These are phyloP conservation scores for Zophobas morio DNA, from an alignment of 1,140 invertebrate genomes.

Conservation along the genomic window DNA sequence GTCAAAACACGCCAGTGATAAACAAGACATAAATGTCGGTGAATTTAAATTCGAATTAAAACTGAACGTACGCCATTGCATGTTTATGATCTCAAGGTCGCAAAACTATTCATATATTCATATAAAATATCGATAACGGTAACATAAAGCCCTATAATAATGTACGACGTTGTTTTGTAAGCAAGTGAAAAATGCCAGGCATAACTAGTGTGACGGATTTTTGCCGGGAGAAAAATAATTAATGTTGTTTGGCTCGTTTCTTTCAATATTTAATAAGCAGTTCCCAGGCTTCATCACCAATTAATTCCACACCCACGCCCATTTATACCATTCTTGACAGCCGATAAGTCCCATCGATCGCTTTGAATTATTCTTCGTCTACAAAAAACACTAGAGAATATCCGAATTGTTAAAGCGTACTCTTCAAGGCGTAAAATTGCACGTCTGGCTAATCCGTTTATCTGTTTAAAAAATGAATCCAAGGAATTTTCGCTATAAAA, in stretches of 20 bases:
- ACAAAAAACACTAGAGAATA: not conserved
- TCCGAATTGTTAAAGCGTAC: too few relatives aligned
- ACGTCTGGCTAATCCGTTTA: slow-evolving; percentile 6
- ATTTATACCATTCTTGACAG: not conserved
- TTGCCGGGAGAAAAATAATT: not conserved
- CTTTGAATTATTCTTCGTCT: not conserved
- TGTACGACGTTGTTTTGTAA: not conserved
- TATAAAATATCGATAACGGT: slow-evolving; percentile 9
- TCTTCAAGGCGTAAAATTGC: not conserved
- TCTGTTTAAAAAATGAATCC: slow-evolving; percentile 9
- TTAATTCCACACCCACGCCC: slow-evolving; percentile 9
- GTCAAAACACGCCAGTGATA: too few relatives aligned
- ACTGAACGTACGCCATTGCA: too few relatives aligned
- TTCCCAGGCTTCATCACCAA: not conserved
- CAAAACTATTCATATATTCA: not conserved
- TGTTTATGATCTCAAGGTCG: not conserved
- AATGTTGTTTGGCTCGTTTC: not conserved
- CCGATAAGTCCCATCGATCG: not conserved
- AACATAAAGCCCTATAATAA: not conserved
- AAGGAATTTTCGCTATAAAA: slow-evolving; percentile 25
- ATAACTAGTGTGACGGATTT: not conserved
- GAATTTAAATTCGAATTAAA: too few relatives aligned
- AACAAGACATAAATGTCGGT: too few relatives aligned
- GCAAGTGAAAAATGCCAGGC: not conserved
- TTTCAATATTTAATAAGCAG: slow-evolving; percentile 3